Conservation (phyloP, 35 echinoderm and acorn worm species). For the Acanthaster planci region DNA sequence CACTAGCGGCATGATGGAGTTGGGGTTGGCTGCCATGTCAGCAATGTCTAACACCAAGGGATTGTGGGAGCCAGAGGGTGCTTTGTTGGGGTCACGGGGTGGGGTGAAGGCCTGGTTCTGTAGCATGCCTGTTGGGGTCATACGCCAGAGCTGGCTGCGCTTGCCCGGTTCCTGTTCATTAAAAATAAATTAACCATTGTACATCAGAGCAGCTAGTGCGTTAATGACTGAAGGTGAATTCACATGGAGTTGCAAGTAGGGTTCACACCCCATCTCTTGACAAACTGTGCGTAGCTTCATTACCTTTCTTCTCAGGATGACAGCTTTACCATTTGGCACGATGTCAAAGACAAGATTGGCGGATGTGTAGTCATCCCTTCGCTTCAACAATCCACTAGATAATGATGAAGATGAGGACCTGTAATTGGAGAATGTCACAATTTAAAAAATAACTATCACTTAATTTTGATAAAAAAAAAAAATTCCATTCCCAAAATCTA, state of each 20-base stretch:
- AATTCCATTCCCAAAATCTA: too few relatives aligned
- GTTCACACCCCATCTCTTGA: too few relatives aligned
- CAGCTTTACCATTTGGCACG: conserved; percentile 30
- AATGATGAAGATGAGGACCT: neutral
- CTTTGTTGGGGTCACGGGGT: conserved; percentile 64
- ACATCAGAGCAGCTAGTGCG: neutral
- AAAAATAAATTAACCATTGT: neutral
- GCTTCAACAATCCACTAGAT: neutral
- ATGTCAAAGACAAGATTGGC: conserved; percentile 69
- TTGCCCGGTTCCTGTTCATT: conserved; percentile 75
- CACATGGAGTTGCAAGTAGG: too few relatives aligned
- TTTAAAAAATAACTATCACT: too few relatives aligned
- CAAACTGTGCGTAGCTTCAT: too few relatives aligned
- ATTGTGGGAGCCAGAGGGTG: conserved; percentile 21
- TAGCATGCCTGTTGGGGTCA: conserved; percentile 79
- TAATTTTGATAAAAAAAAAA: too few relatives aligned
- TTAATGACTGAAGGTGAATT: too few relatives aligned
- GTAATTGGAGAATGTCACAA: too few relatives aligned
- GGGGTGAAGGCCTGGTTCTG: conserved; percentile 83
- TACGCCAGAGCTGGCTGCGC: conserved; percentile 89
- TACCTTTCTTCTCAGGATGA: conserved; percentile 66
- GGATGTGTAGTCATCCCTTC: conserved; percentile 7
- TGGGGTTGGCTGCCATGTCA: conserved; percentile 28
- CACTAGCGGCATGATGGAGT: conserved; percentile 53
- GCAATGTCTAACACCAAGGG: conserved; percentile 84